Base-by-base conservation (phyloP, 2,888 invertebrate genomes). In the Trichacis sp. region DNA sequence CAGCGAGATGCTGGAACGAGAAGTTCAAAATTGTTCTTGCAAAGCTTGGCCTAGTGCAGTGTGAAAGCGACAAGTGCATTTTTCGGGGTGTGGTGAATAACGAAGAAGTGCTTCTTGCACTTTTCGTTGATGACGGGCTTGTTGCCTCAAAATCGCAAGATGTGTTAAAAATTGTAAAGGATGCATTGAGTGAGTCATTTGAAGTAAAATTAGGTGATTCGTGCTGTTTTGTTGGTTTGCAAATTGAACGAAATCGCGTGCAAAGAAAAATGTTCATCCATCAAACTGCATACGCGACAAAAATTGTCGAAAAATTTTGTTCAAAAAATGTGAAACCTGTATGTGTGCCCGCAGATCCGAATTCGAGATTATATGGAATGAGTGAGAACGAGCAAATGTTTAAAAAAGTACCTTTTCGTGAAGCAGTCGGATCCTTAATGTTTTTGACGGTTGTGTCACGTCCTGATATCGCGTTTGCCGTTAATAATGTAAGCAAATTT, bases 381-480 rank as follows among this genome's bases (percentile, higher is more conserved):
- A 12, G 14, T 9, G 40, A 15, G 2, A 14, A 40, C 2, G 15
- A 40, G 40, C 3, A 14, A 15, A 40, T 15, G 2, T 4, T 40
- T 9, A 4, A 5, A 6, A 18, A 45, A 1, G 40, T 50, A 6
- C 66, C 69, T 6, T 40, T 15, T 14, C 40, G 40, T 15, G 40
- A 40, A 9, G 69, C 67, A 1, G 64, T 69, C 5, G 14, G 40
- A 3, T 66, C 65, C 0, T 36, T 69, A 2, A 49, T 69, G 29
- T 66, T 66, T 24, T 11, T 66, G 2, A 20, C 66, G 1, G 33
- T 52, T 1, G 64, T 66, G 2, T 53, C 58, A 3, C 47, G 64
- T 0, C 66, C 64, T 0, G 66, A 69, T 19, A 64, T 64, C n/a
- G 33, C 64, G 0, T 66, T 43, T 19, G 58, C 64, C 0, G 64